phyloP scores from a whole-genome alignment of 2,888 invertebrate genomes.

The Baronia brevicornis region DNA sequence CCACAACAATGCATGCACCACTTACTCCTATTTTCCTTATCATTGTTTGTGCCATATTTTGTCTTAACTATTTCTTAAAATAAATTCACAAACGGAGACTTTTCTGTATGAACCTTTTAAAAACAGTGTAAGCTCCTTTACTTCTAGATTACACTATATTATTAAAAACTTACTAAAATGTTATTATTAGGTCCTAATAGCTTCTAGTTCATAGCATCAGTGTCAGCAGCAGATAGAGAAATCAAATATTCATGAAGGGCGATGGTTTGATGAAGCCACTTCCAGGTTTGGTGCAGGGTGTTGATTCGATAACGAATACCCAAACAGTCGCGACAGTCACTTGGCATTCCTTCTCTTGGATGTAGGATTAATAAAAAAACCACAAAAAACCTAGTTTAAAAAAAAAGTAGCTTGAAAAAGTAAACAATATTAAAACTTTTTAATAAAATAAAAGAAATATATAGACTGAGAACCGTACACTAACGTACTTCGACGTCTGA shows the following conservation, averaged over 20 bases:
- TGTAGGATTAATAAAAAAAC: conserved; percentile 65
- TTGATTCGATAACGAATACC: conserved; percentile 92
- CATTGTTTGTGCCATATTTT: conserved; percentile 66
- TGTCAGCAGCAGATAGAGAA: conserved; percentile 84
- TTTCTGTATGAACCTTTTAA: conserved; percentile 65
- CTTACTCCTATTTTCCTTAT: conserved; percentile 56
- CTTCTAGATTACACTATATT: conserved; percentile 26
- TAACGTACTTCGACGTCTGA: conserved; percentile 47
- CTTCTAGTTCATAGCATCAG: conserved; percentile 69
- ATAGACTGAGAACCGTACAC: conserved; percentile 25
- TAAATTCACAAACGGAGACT: conserved; percentile 50
- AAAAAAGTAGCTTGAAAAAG: conserved; percentile 24
- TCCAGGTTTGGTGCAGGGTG: conserved; percentile 93
- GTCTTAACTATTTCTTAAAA: conserved; percentile 24
- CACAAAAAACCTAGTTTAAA: conserved; percentile 47
- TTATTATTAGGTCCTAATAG: conserved; percentile 15
- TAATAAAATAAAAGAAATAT: conserved; percentile 16
- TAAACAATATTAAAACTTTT: conserved; percentile 18
- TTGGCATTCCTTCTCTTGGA: conserved; percentile 77
- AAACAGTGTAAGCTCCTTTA: conserved; percentile 45
- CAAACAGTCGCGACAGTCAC: conserved; percentile 87
- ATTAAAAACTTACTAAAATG: background rate
- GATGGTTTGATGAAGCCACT: conserved; percentile 95
- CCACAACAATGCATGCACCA: conserved; percentile 53
- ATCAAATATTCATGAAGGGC: conserved; percentile 91